Percentiles rank a stretch among this genome's conserved stretches.
Evolutionary conservation across 1,140 invertebrate species (phyloP).

Genomic region (Spodoptera frugiperda): DNA sequence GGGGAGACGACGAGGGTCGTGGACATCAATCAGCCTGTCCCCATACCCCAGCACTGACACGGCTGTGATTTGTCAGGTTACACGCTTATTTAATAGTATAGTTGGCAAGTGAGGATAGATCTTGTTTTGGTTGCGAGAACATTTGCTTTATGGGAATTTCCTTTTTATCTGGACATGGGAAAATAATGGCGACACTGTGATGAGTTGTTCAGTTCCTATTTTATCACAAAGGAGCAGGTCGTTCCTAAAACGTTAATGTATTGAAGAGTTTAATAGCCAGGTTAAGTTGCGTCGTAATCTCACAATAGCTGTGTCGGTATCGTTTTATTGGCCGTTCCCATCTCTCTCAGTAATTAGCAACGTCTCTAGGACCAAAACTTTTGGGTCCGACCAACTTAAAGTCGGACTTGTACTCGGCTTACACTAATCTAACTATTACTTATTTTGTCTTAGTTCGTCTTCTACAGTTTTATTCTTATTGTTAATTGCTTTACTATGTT

Average conservation of each 20-base stretch:
- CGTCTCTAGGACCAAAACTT: constrained; percentile 7
- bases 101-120: constrained; percentile 33
- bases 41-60: constrained; percentile 38
- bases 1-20: constrained; percentile 39
- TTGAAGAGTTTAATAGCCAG: neutral
- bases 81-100: constrained; percentile 56
- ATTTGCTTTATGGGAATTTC: neutral
- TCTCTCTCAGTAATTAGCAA: constrained; percentile 12
- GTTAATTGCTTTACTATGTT: neutral
- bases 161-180: neutral
- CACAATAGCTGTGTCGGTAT: constrained; percentile 17
- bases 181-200: no score
- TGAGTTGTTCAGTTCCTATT: neutral
- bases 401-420: neutral
- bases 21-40: constrained; percentile 53
- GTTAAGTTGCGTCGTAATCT: constrained; percentile 19
- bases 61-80: constrained; percentile 55
- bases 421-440: constrained; percentile 2
- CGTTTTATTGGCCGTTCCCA: constrained; percentile 26
- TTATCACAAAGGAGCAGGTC: neutral
- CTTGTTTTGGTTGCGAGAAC: constrained; percentile 4
- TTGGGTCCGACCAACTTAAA: constrained; percentile 13
- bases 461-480: neutral
- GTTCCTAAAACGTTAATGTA: neutral
- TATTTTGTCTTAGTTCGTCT: neutral